Base-by-base conservation (phyloP, 2,113 vertebrate genomes). In the Melanerpes formicivorus region DNA sequence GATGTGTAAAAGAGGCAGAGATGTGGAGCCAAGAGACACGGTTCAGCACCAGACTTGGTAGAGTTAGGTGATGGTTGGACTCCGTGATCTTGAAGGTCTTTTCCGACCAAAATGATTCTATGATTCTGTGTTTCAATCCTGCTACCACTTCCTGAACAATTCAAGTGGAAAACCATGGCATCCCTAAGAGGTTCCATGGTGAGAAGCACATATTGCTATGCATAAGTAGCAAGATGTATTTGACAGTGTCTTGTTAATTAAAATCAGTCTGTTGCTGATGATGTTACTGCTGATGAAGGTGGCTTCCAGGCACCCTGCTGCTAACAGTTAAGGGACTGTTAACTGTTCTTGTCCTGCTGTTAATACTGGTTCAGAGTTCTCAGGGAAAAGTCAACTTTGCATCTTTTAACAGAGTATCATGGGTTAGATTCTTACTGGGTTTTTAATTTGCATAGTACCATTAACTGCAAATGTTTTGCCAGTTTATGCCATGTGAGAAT, bases 191-290 rank as follows among this genome's bases (percentile, higher is more conserved):
- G 69, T 83, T 44, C 30, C 48, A 1, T 23, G 87, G 26, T 37
- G n/a, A 74, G 52, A 84, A 84, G 40, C 40, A 44, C 26, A 13
- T 74, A 67, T 40, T 91, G 63, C 79, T 75, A 1, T 55, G 76
- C 69, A 54, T 79, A 94, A 94, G 59, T 58, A 80, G 56, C 65
- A 71, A 62, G 73, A 78, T 77, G 5, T 29, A 40, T 91, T 91
- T 95, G 73, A 86, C 66, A 76, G 52, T 23, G 42, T 55, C 79
- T 78, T 63, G 72, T 90, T 94, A 80, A 92, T 93, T 93, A 87
- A 81, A 94, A 73, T 76, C 50, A 87, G 40, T 30, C 90, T 94
- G 55, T 90, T 90, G 66, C 27, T 94, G 89, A 9, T 87, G 87
- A 58, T 93, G 77, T 69, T 95, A 78, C 30, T 92, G 58, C 87